Evolutionary conservation across 2,888 invertebrate species (phyloP).

Genomic region (Listrodromus nycthemerus): DNA sequence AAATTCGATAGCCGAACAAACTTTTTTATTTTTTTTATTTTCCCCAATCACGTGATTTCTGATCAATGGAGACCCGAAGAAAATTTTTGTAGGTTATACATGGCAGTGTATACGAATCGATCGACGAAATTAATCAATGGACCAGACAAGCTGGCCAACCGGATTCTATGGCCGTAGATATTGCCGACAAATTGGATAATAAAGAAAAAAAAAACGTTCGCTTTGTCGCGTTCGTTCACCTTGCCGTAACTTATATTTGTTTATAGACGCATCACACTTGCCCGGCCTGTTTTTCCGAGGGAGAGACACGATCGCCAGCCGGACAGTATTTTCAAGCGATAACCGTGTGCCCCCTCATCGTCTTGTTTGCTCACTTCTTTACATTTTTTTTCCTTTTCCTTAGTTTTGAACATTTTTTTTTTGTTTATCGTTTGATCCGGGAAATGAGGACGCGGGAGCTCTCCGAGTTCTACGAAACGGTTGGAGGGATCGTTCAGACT

Average conservation of each 20-base stretch:
- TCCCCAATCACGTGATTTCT: neutral
- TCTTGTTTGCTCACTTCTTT: slow-evolving; percentile 57
- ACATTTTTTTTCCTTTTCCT: slow-evolving; percentile 33
- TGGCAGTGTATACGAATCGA: neutral
- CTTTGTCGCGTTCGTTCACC: slow-evolving; percentile 28
- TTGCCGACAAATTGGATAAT: neutral
- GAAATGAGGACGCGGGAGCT: slow-evolving; percentile 48
- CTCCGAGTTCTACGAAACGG: slow-evolving; percentile 21
- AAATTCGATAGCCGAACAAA: slow-evolving; percentile 17
- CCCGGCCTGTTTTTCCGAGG: slow-evolving; percentile 55
- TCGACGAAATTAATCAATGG: neutral
- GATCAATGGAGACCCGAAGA: neutral
- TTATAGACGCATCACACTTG: slow-evolving; percentile 27
- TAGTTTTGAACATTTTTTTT: slow-evolving; percentile 31
- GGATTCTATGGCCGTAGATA: neutral
- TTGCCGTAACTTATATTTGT: slow-evolving; percentile 39
- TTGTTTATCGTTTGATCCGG: slow-evolving; percentile 50
- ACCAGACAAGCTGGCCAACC: neutral
- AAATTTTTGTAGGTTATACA: neutral
- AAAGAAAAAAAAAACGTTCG: neutral
- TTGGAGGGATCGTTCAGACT: slow-evolving; percentile 14
- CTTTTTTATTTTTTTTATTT: neutral
- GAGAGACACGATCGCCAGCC: slow-evolving; percentile 39
- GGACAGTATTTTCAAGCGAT: slow-evolving; percentile 62
- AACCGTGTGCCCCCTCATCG: slow-evolving; percentile 63